Evolutionary conservation across 2,797 vertebrate species (phyloP).

Genomic region (Hirundo rustica): DNA sequence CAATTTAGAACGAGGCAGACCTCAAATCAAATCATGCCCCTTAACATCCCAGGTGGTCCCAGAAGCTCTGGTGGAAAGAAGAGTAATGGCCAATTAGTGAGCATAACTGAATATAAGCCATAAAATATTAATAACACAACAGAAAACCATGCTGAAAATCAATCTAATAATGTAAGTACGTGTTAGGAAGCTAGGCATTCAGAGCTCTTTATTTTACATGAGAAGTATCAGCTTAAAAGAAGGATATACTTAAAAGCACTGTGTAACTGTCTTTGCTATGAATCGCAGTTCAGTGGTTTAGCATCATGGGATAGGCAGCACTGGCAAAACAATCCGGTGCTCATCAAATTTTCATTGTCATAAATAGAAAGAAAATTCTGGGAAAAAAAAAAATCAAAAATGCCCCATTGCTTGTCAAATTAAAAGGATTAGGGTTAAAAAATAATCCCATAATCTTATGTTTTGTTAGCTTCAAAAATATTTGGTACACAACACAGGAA

Average conservation of each 20-base stretch:
- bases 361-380: background rate
- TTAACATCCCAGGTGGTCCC: background rate
- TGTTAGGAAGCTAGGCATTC: background rate
- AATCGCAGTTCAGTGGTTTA: background rate
- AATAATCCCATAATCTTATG: background rate
- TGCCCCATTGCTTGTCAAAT: background rate
- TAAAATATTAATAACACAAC: slow-evolving; percentile 35
- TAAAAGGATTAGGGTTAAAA: slow-evolving; percentile 23
- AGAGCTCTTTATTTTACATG: background rate
- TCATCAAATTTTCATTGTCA: background rate
- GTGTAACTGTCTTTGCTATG: background rate
- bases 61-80: background rate
- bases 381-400: background rate
- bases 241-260: background rate
- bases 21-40: background rate
- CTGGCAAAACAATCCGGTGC: background rate
- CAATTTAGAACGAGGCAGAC: background rate
- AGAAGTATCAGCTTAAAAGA: background rate
- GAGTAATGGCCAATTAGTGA: slow-evolving; percentile 2
- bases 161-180: background rate
- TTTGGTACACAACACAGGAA: background rate
- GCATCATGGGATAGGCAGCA: background rate
- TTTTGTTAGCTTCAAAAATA: background rate
- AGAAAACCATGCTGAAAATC: background rate
- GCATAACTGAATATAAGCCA: background rate